phyloP scores from a whole-genome alignment of 2,888 invertebrate genomes.

The Hirtodrosophila confusa region DNA sequence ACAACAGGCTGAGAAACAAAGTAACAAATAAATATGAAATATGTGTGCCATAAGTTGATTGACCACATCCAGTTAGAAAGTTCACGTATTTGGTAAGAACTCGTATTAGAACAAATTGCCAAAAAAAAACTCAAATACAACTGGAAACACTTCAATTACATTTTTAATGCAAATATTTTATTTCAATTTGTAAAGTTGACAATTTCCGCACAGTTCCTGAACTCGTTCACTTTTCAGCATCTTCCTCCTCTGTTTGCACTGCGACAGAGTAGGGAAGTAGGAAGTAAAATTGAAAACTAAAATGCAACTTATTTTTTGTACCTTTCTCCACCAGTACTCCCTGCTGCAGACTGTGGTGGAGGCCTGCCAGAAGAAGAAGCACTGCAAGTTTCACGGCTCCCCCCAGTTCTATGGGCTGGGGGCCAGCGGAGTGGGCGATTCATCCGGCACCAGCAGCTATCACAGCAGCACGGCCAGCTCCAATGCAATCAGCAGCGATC shows the following conservation, averaged over 20 bases:
- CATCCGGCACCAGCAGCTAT: conserved; percentile 82
- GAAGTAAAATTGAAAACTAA: conserved; percentile 48
- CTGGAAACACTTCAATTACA: conserved; percentile 59
- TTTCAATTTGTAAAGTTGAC: conserved; percentile 68
- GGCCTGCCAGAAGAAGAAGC: conserved; percentile 96
- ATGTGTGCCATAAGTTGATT: neutral
- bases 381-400: conserved; percentile 95
- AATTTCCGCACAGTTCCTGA: conserved; percentile 55
- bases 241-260: conserved; percentile 39
- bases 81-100: neutral
- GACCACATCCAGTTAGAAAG: neutral
- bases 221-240: conserved; percentile 56
- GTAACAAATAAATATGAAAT: too few species aligned
- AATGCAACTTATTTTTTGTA: conserved; percentile 55
- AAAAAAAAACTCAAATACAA: conserved; percentile 26
- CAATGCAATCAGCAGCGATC: conserved; percentile 85
- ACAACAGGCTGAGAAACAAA: too few species aligned
- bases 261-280: conserved; percentile 16
- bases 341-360: conserved; percentile 97
- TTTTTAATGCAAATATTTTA: conserved; percentile 68
- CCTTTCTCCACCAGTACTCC: conserved; percentile 88
- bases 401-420: conserved; percentile 93
- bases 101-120: conserved; percentile 3
- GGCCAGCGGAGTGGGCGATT: conserved; percentile 82
- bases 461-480: conserved; percentile 82